A percentile compares a stretch with the other conserved stretches of the same genome.
These are phyloP conservation scores for Pipistrellus kuhlii DNA, from an alignment of 2,797 vertebrate genomes.

Conservation along the genomic window DNA sequence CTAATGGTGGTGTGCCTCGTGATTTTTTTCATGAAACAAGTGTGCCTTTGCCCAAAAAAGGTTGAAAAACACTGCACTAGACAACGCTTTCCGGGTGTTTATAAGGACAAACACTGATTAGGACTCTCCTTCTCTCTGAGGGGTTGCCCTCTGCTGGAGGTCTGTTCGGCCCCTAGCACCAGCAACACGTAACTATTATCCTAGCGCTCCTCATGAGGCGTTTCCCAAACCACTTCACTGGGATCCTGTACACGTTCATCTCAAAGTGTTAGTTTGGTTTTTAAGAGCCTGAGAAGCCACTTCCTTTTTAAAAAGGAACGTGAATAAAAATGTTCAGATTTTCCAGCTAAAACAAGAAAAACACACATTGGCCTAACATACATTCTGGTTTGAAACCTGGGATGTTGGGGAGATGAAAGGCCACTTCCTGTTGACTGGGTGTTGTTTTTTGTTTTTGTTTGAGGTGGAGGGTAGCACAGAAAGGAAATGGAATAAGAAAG, in stretches of 20 bases:
- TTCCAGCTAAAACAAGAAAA: conserved; percentile 57
- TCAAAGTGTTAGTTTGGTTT: conserved; percentile 35
- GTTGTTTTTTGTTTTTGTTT: not conserved
- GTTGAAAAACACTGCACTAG: too few relatives aligned
- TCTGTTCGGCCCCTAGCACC: not conserved
- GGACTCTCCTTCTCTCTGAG: not conserved
- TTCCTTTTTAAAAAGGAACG: conserved; percentile 3
- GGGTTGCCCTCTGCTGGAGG: not conserved
- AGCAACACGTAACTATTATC: not conserved
- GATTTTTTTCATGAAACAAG: too few relatives aligned
- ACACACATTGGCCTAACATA: conserved; percentile 41
- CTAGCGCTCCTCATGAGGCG: not conserved
- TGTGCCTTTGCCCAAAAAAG: too few relatives aligned
- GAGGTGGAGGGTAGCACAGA: conserved; percentile 39
- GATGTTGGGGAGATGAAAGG: conserved; percentile 61
- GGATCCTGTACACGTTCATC: not conserved
- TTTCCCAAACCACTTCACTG: not conserved
- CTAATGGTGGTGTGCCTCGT: too few relatives aligned
- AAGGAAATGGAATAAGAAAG: conserved; percentile 55
- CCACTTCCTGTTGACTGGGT: conserved; percentile 15
- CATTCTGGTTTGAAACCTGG: conserved; percentile 43
- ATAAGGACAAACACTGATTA: conserved; percentile 23
- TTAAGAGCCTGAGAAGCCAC: conserved; percentile 1
- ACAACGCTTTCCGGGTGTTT: not conserved
- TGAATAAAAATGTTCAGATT: conserved; percentile 11